Conservation (phyloP, 1,140 invertebrate genomes). For the Araneus ventricosus region DNA sequence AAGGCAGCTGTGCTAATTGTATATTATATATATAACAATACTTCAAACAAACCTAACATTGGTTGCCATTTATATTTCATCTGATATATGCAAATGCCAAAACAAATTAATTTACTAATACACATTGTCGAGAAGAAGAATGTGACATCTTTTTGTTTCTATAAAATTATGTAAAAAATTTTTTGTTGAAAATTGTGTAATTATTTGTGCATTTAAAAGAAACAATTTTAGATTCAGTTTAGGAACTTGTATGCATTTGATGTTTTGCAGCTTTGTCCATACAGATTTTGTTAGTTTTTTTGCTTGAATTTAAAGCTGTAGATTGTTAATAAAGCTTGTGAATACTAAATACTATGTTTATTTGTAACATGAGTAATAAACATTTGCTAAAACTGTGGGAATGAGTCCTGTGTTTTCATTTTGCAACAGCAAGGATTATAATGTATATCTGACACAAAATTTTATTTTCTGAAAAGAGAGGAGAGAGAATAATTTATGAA, state of each 20-base stretch:
- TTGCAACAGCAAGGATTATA: not conserved
- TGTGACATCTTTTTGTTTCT: not conserved
- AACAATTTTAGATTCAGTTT: not conserved
- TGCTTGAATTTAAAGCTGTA: conserved; percentile 56
- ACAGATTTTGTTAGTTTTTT: conserved; percentile 24
- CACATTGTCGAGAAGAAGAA: conserved; percentile 19
- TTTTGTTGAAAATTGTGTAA: not conserved
- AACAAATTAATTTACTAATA: conserved; percentile 23
- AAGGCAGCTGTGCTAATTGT: conserved; percentile 57
- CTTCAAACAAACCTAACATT: not conserved
- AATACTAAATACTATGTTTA: conserved; percentile 49
- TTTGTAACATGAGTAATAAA: conserved; percentile 54
- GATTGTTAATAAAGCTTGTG: conserved; percentile 49
- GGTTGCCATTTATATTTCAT: not conserved
- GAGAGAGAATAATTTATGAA: too few relatives aligned
- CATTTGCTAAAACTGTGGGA: conserved; percentile 1
- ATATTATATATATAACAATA: conserved; percentile 50
- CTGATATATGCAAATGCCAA: conserved; percentile 34
- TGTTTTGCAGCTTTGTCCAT: conserved; percentile 39
- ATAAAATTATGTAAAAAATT: not conserved
- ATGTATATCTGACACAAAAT: too few relatives aligned
- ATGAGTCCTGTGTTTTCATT: not conserved
- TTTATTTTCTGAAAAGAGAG: too few relatives aligned
- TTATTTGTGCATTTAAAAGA: conserved; percentile 15
- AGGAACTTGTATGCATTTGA: not conserved